Percentiles rank a stretch among this genome's conserved stretches.
phyloP scores from a whole-genome alignment of 2,113 vertebrate genomes.

The Erythrolamprus reginae region DNA sequence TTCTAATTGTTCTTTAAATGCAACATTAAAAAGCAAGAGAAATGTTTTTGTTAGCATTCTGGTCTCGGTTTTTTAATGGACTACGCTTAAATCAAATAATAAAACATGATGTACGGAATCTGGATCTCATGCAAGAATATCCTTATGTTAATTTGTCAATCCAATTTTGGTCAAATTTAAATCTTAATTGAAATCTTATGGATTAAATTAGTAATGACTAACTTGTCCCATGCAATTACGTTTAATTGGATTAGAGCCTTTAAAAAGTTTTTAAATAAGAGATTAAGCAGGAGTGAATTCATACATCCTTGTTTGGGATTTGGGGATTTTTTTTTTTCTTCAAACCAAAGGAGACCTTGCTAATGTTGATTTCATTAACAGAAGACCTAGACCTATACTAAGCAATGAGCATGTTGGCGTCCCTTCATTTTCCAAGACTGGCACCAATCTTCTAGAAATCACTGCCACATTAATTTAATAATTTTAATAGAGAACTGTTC shows the following conservation, averaged over 20 bases:
- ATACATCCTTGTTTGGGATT: neutral
- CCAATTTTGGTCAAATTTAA: neutral
- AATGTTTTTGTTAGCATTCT: constrained; percentile 24
- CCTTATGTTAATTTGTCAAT: neutral
- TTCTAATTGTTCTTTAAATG: constrained; percentile 69
- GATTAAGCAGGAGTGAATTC: neutral
- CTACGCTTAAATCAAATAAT: constrained; percentile 49
- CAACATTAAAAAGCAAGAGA: constrained; percentile 29
- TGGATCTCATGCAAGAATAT: neutral
- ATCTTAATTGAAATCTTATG: neutral
- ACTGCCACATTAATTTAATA: neutral
- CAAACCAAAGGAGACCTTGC: neutral
- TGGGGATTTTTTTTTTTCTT: neutral
- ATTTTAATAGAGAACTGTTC: neutral
- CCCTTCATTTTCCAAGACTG: neutral
- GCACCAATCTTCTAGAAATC: neutral
- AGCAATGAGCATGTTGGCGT: neutral
- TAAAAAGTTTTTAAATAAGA: neutral
- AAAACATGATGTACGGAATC: constrained; percentile 23
- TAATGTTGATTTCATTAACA: neutral
- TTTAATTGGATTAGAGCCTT: neutral
- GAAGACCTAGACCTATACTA: neutral
- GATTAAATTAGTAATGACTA: neutral
- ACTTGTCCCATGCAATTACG: neutral
- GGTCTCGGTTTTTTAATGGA: constrained; percentile 30